Conservation (phyloP, 2,113 vertebrate species). For the Scolopax mira region DNA sequence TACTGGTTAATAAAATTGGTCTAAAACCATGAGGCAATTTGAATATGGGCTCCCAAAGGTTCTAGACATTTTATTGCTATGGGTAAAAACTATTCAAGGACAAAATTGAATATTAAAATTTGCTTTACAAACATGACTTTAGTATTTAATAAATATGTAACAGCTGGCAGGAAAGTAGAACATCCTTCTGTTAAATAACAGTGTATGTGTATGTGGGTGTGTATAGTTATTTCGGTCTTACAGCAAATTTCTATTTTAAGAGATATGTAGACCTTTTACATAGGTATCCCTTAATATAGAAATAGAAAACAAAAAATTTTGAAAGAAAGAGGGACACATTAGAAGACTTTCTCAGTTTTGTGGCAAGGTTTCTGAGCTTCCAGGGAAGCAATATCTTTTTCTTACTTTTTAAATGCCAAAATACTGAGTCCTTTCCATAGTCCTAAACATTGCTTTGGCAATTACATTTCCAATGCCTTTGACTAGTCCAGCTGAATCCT, state of each 20-base stretch:
- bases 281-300: not conserved
- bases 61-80: constrained; percentile 34
- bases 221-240: not conserved
- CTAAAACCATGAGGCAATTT: constrained; percentile 49
- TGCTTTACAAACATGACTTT: constrained; percentile 53
- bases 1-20: constrained; percentile 36
- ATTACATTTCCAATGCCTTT: not conserved
- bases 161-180: constrained; percentile 24
- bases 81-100: constrained; percentile 66
- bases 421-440: not conserved
- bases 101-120: constrained; percentile 68
- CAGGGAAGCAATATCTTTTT: not conserved
- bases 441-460: not conserved
- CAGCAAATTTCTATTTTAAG: constrained; percentile 24
- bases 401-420: not conserved
- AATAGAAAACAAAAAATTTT: not conserved
- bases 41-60: constrained; percentile 56
- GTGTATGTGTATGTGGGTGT: not conserved
- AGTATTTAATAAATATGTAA: constrained; percentile 64
- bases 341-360: not conserved
- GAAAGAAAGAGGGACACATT: constrained; percentile 4
- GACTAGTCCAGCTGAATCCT: not conserved
- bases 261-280: constrained; percentile 19
- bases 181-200: constrained; percentile 12
- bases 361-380: not conserved